These are phyloP conservation scores for Eupithecia centaureata DNA, from an alignment of 2,888 invertebrate species.

Conservation along the genomic window DNA sequence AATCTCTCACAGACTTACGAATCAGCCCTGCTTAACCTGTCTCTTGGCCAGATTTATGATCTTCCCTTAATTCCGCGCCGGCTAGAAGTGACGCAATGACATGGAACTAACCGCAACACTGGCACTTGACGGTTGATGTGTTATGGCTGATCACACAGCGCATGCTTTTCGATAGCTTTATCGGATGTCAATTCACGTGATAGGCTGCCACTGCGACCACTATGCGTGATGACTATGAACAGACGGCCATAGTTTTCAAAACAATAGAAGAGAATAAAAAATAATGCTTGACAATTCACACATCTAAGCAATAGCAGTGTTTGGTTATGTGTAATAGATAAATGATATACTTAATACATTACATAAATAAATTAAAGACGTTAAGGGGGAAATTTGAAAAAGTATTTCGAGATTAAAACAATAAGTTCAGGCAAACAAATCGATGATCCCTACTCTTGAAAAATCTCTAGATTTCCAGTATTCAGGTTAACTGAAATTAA, in stretches of 20 bases:
- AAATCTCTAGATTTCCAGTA: no score
- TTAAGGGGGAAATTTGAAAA: no score
- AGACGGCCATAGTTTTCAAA: neutral
- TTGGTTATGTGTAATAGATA: no score
- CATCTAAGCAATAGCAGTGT: no score
- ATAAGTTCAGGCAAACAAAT: no score
- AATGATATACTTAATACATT: no score
- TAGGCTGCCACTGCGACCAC: neutral
- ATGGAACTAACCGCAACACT: constrained; percentile 25
- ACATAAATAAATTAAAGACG: no score
- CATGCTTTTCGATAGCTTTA: constrained; percentile 29
- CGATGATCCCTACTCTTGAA: no score
- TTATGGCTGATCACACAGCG: constrained; percentile 28
- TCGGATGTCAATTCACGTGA: constrained; percentile 13
- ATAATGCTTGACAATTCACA: no score
- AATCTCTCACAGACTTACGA: constrained; percentile 6
- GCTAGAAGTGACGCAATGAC: constrained; percentile 22
- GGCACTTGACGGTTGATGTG: constrained; percentile 19
- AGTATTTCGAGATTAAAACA: no score
- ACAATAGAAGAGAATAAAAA: neutral
- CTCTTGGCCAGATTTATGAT: constrained; percentile 13
- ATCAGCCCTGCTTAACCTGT: constrained; percentile 14
- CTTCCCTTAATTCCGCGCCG: constrained; percentile 8
- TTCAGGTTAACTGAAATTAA: no score
- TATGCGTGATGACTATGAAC: neutral